phyloP scores from a whole-genome alignment of 1,140 invertebrate species.

The Metopolophium dirhodum region DNA sequence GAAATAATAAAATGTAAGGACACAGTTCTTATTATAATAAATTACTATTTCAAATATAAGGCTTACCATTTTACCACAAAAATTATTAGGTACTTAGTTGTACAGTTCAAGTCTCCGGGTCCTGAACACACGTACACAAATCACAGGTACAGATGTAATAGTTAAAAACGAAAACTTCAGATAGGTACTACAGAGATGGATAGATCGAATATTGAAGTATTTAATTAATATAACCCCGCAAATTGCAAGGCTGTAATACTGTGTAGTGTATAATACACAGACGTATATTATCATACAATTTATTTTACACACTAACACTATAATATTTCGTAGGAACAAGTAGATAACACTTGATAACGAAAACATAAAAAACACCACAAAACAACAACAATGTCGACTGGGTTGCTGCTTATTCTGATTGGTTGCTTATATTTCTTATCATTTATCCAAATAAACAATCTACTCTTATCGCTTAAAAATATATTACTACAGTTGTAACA shows the following conservation, averaged over 20 bases:
- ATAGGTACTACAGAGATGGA: too few species aligned
- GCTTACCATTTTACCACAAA: not conserved
- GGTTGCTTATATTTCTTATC: not conserved
- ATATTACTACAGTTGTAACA: too few species aligned
- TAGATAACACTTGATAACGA: not conserved
- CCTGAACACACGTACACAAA: not conserved
- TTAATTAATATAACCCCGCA: not conserved
- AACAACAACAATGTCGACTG: not conserved
- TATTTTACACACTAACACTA: too few species aligned
- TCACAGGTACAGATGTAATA: not conserved
- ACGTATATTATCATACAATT: too few species aligned
- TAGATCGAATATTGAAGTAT: not conserved
- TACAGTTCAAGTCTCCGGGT: not conserved
- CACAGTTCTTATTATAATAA: not conserved
- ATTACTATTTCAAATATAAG: not conserved
- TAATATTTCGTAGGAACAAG: too few species aligned
- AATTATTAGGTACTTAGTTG: not conserved
- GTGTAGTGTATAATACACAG: too few species aligned
- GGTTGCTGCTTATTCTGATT: not conserved
- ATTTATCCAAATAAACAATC: not conserved
- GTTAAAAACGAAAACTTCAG: not conserved
- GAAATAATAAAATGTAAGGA: not conserved
- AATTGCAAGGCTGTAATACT: not conserved
- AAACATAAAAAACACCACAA: not conserved
- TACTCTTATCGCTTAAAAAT: not conserved